Evolutionary conservation across 2,113 vertebrate genomes (phyloP).

Genomic region (Varanus komodoensis): DNA sequence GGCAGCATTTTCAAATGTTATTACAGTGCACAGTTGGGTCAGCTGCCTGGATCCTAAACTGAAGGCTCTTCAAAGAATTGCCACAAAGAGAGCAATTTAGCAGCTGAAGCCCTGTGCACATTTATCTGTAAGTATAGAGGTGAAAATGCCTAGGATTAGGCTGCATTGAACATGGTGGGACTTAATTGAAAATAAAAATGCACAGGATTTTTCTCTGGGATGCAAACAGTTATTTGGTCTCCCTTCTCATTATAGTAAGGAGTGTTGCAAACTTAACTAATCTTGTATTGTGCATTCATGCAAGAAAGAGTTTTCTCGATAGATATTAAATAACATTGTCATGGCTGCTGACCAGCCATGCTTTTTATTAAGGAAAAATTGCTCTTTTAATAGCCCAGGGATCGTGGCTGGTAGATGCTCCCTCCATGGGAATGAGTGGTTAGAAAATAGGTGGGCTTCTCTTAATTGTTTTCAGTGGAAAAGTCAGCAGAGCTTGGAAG

Average conservation of each 20-base stretch:
- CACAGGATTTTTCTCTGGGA: background rate
- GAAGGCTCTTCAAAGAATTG: background rate
- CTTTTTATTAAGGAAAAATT: background rate
- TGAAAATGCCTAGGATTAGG: background rate
- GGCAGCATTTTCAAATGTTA: conserved; percentile 63
- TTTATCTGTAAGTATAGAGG: background rate
- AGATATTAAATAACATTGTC: background rate
- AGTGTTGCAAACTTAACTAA: background rate
- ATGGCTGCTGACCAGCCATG: background rate
- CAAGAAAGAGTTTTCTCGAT: background rate
- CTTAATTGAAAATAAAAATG: background rate
- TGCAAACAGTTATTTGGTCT: background rate
- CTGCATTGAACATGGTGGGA: background rate
- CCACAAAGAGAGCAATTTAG: background rate
- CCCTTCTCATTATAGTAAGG: background rate
- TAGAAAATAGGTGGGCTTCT: background rate
- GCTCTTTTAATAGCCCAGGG: background rate
- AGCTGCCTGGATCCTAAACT: background rate
- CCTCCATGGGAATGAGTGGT: background rate
- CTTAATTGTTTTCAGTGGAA: background rate
- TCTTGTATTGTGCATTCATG: background rate
- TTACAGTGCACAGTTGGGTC: background rate
- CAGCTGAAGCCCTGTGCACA: background rate
- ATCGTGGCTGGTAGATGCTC: background rate
- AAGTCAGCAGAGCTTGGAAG: background rate